These are phyloP conservation scores for Halocynthia aurantium DNA, from an alignment of 23 tunicate genomes.

Conservation along the genomic window DNA sequence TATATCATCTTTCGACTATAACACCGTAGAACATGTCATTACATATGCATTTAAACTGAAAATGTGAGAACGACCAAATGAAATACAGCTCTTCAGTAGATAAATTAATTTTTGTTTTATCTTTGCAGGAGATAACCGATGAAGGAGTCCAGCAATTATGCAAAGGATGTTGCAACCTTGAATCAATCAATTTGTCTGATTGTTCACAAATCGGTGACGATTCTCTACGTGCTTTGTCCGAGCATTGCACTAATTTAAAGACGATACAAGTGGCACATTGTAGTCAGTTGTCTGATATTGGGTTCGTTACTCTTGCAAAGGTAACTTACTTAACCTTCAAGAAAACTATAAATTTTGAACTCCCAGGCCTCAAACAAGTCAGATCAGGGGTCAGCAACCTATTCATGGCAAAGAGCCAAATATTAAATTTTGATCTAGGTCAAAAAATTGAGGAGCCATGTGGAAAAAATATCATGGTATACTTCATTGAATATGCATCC, in stretches of 20 bases:
- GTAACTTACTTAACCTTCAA: constrained; percentile 18
- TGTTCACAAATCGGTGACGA: constrained; percentile 49
- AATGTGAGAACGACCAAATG: background rate
- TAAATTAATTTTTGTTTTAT: background rate
- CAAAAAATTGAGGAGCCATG: too few relatives aligned
- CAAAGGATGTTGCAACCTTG: constrained; percentile 65
- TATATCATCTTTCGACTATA: too few relatives aligned
- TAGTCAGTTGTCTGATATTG: constrained; percentile 65
- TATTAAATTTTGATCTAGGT: too few relatives aligned
- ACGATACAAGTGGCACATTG: constrained; percentile 85
- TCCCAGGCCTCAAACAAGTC: too few relatives aligned
- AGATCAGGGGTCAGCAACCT: too few relatives aligned
- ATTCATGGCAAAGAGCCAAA: too few relatives aligned
- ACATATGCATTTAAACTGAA: too few relatives aligned
- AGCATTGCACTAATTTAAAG: constrained; percentile 53
- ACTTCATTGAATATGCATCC: too few relatives aligned
- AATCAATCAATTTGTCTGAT: constrained; percentile 67
- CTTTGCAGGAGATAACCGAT: constrained; percentile 66
- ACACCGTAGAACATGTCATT: background rate
- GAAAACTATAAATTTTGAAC: too few relatives aligned
- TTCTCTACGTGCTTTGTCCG: constrained; percentile 44
- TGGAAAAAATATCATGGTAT: too few relatives aligned
- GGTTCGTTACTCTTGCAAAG: constrained; percentile 66
- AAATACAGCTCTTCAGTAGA: background rate
- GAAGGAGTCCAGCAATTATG: constrained; percentile 53